Conservation (phyloP, 2,797 vertebrate genomes). For the Intellagama lesueurii region DNA sequence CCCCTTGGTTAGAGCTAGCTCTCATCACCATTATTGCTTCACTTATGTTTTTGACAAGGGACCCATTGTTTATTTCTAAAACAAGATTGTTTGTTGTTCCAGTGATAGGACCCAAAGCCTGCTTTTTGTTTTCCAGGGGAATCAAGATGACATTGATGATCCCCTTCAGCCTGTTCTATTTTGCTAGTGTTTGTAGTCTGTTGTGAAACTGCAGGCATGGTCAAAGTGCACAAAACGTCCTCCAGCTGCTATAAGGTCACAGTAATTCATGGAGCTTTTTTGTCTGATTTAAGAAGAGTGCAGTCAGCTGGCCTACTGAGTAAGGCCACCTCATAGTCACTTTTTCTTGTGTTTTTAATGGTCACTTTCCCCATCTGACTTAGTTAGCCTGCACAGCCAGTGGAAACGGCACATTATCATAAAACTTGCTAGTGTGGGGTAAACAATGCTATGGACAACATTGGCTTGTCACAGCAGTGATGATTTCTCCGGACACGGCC, state of each 20-base stretch:
- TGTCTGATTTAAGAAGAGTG: not conserved
- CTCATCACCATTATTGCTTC: not conserved
- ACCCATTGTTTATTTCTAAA: constrained; percentile 5
- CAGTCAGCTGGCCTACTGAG: not conserved
- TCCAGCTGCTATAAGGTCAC: not conserved
- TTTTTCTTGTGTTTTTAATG: not conserved
- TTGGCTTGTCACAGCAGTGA: not conserved
- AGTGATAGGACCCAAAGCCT: not conserved
- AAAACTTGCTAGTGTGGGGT: not conserved
- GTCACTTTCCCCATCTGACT: not conserved
- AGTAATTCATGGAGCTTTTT: not conserved
- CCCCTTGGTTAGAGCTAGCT: not conserved
- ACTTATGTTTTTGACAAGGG: not conserved
- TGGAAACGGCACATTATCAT: not conserved
- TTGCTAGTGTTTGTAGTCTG: not conserved
- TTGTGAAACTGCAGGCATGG: not conserved
- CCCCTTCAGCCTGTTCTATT: constrained; percentile 16
- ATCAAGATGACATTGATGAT: not conserved
- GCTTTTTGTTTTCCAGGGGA: not conserved
- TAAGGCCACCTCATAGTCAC: not conserved
- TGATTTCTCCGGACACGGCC: not conserved
- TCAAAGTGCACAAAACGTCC: not conserved
- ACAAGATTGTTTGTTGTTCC: not conserved
- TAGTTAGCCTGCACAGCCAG: not conserved
- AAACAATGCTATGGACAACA: not conserved